Evolutionary conservation across 2,113 vertebrate genomes (phyloP).

Genomic region (Lamprotornis superbus): DNA sequence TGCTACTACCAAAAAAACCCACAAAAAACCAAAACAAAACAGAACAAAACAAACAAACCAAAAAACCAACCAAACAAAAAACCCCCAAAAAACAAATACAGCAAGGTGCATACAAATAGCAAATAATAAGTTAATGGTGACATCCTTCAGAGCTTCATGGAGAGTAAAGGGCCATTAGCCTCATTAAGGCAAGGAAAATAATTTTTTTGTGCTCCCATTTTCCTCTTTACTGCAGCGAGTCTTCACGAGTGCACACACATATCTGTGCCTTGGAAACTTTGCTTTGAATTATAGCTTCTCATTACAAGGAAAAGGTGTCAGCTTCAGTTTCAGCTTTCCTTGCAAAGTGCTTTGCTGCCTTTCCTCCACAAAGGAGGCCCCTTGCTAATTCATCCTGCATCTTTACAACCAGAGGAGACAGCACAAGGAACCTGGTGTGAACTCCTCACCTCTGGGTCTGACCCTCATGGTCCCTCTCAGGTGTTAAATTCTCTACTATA

Average conservation of each 20-base stretch:
- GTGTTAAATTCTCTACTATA: not conserved
- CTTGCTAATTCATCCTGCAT: not conserved
- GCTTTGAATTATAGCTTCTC: not conserved
- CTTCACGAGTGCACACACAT: not conserved
- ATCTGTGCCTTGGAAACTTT: not conserved
- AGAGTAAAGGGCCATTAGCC: constrained; percentile 2
- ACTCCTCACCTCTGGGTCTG: not conserved
- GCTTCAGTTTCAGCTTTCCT: not conserved
- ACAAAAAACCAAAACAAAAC: not conserved
- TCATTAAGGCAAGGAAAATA: not conserved
- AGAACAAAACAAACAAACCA: not conserved
- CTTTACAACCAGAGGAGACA: not conserved
- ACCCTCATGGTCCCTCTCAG: not conserved
- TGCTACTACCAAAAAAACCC: not conserved
- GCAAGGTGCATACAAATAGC: constrained; percentile 13
- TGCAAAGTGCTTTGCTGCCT: not conserved
- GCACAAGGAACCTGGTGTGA: not conserved
- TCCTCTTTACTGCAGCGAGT: not conserved
- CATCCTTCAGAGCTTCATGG: not conserved
- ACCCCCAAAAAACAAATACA: not conserved
- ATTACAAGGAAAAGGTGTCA: not conserved
- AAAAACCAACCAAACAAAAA: not conserved
- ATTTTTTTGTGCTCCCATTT: not conserved
- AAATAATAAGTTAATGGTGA: constrained; percentile 22
- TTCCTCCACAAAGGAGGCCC: not conserved